Conservation (phyloP, 2,113 vertebrate species). For the Arvicanthis niloticus region DNA sequence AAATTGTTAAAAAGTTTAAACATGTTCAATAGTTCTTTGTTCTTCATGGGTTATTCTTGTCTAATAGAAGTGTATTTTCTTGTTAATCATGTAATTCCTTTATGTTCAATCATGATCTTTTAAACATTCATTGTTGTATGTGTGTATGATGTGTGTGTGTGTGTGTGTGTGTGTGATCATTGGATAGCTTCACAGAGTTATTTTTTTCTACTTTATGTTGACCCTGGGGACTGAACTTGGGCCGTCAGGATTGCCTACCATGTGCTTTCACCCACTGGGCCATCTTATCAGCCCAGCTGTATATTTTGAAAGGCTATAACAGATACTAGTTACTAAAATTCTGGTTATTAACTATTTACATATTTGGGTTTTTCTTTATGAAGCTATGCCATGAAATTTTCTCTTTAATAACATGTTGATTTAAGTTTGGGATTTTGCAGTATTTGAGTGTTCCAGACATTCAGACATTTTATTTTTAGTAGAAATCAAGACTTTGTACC, state of each 20-base stretch:
- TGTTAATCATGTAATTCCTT: not conserved
- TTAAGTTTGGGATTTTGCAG: conserved; percentile 68
- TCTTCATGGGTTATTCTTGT: not conserved
- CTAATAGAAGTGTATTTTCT: not conserved
- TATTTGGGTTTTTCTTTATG: conserved; percentile 55
- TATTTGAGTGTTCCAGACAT: conserved; percentile 71
- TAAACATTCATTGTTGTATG: not conserved
- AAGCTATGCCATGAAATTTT: conserved; percentile 47
- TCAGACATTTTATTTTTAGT: conserved; percentile 40
- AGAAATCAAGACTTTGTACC: conserved; percentile 27
- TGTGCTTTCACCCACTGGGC: not conserved
- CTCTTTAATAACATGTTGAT: conserved; percentile 65
- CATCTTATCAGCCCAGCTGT: not conserved
- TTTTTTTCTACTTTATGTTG: not conserved
- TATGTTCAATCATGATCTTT: not conserved
- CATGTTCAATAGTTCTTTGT: not conserved
- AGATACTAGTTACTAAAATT: not conserved
- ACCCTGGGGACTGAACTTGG: not conserved
- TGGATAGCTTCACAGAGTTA: not conserved
- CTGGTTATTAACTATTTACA: not conserved
- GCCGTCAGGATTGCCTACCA: not conserved
- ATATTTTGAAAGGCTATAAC: not conserved
- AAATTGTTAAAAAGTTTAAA: not conserved
- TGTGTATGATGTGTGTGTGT: not conserved
- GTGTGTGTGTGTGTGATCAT: not conserved